Evolutionary conservation across 2,113 vertebrate species (phyloP).

Genomic region (Actinemys pallida): DNA sequence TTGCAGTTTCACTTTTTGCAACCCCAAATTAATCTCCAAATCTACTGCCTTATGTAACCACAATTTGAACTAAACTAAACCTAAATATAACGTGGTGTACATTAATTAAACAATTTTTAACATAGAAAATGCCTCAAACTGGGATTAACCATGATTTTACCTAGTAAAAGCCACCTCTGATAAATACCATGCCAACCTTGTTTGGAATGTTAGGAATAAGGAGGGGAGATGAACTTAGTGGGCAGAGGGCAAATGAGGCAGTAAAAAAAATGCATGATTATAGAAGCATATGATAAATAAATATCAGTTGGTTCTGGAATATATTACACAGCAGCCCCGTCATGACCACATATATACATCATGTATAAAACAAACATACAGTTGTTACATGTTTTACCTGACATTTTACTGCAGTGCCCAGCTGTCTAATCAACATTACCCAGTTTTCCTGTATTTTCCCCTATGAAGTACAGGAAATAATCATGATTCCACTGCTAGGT

Average conservation of each 20-base stretch:
- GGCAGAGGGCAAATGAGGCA: background rate
- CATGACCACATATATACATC: background rate
- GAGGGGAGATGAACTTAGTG: background rate
- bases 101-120: background rate
- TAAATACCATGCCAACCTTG: background rate
- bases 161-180: background rate
- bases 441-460: background rate
- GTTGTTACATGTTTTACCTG: background rate
- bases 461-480: conserved; percentile 3
- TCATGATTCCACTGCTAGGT: background rate
- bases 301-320: background rate
- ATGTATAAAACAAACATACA: background rate
- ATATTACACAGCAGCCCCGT: background rate
- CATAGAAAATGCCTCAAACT: background rate
- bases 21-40: background rate
- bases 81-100: background rate
- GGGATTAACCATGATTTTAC: background rate
- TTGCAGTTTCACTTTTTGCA: background rate
- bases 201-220: background rate
- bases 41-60: background rate
- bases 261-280: background rate
- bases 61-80: background rate
- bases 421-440: background rate
- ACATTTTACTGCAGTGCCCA: background rate
- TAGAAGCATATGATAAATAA: background rate